Percentiles rank a stretch among this genome's conserved stretches.
Evolutionary conservation across 2,888 invertebrate genomes (phyloP).

Genomic region (Clistopyga incitator): DNA sequence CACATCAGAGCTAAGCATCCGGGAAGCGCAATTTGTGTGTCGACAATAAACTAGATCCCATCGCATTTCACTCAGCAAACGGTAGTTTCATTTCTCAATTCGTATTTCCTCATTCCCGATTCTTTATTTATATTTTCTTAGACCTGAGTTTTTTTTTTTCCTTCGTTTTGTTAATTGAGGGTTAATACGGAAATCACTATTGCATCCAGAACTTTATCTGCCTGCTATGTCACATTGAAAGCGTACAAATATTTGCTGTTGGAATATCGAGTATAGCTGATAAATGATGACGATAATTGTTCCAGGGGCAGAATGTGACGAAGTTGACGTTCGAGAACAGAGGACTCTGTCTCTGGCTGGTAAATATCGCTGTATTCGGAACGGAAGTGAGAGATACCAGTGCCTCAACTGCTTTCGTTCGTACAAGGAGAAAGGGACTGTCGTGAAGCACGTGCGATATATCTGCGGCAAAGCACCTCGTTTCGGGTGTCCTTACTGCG

Average conservation of each 20-base stretch:
- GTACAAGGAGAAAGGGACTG: slow-evolving; percentile 82
- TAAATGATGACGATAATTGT: slow-evolving; percentile 31
- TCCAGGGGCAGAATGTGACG: slow-evolving; percentile 13
- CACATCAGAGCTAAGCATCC: no score
- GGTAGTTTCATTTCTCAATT: neutral
- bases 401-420: slow-evolving; percentile 83
- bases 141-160: neutral
- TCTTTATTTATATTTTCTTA: neutral
- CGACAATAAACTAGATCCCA: neutral
- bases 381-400: slow-evolving; percentile 52
- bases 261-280: neutral
- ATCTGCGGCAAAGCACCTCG: slow-evolving; percentile 82
- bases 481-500: slow-evolving; percentile 77
- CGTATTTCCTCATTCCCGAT: neutral
- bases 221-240: neutral
- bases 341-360: neutral
- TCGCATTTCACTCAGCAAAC: neutral
- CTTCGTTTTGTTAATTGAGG: neutral
- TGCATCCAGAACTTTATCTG: slow-evolving; percentile 1
- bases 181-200: neutral
- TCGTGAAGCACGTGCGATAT: slow-evolving; percentile 83
- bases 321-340: slow-evolving; percentile 8
- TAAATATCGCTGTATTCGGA: slow-evolving; percentile 26
- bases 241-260: neutral
- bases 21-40: neutral